These are phyloP conservation scores for Hofmannophila pseudospretella DNA, from an alignment of 2,888 invertebrate genomes.

Conservation along the genomic window DNA sequence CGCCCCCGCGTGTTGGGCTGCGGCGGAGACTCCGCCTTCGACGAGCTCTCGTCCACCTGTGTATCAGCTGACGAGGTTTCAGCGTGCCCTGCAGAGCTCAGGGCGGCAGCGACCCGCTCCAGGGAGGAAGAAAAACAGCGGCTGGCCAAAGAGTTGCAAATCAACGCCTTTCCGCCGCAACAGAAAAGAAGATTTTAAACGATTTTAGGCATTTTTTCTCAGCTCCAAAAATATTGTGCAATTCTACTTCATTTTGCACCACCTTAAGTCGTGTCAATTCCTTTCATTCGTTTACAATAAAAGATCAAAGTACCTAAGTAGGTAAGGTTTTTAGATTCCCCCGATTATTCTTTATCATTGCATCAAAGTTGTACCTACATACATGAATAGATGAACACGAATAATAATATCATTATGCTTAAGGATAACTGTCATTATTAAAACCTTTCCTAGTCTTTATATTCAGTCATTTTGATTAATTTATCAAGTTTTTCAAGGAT, in stretches of 20 bases:
- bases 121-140: slow-evolving; percentile 46
- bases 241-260: too few species aligned
- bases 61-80: slow-evolving; percentile 88
- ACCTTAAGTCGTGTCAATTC: too few species aligned
- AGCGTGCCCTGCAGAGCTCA: slow-evolving; percentile 78
- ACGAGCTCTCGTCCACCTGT: slow-evolving; percentile 83
- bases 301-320: too few species aligned
- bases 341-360: too few species aligned
- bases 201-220: background rate
- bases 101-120: slow-evolving; percentile 38
- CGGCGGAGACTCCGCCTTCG: slow-evolving; percentile 87
- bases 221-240: too few species aligned
- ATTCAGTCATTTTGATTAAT: slow-evolving; percentile 3
- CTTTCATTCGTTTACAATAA: too few species aligned
- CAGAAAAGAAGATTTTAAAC: slow-evolving; percentile 7
- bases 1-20: slow-evolving; percentile 87
- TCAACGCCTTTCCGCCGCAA: slow-evolving; percentile 21
- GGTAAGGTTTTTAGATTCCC: too few species aligned
- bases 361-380: too few species aligned
- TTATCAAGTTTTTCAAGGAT: too few species aligned
- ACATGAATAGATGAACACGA: too few species aligned
- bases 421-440: slow-evolving; percentile 2
- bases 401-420: too few species aligned
- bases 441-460: slow-evolving; percentile 2
- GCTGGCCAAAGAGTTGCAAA: slow-evolving; percentile 42